A percentile compares a stretch with the other conserved stretches of the same genome.
Evolutionary conservation across 2,888 invertebrate genomes (phyloP).

Genomic region (Selenia dentaria): DNA sequence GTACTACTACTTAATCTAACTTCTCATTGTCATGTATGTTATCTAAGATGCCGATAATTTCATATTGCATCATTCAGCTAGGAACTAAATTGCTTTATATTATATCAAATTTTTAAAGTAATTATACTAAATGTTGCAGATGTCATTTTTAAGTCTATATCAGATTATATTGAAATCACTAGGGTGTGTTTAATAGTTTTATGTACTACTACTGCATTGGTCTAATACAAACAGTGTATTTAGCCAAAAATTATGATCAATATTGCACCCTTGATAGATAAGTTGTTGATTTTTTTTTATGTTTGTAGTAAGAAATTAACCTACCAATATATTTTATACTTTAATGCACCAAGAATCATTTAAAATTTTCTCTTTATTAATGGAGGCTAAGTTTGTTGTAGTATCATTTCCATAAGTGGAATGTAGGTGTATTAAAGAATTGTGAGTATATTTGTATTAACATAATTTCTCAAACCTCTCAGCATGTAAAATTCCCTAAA

Average conservation of each 20-base stretch:
- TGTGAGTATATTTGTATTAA: constrained; percentile 79
- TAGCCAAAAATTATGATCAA: constrained; percentile 54
- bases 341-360: constrained; percentile 66
- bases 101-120: constrained; percentile 31
- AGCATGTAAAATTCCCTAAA: constrained; percentile 82
- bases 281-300: constrained; percentile 63
- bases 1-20: constrained; percentile 33
- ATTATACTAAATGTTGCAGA: constrained; percentile 35
- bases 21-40: constrained; percentile 38
- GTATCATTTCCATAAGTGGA: constrained; percentile 74
- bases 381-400: constrained; percentile 71
- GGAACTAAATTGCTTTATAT: constrained; percentile 31
- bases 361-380: constrained; percentile 65
- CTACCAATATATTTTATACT: constrained; percentile 55
- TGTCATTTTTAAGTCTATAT: constrained; percentile 35
- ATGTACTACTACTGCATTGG: constrained; percentile 32
- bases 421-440: constrained; percentile 77
- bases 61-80: constrained; percentile 34
- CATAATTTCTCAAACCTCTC: constrained; percentile 80
- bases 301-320: constrained; percentile 52
- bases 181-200: constrained; percentile 50
- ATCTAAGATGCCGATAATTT: constrained; percentile 44
- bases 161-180: constrained; percentile 45
- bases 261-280: constrained; percentile 63
- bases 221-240: constrained; percentile 51